Evolutionary conservation across 2,888 invertebrate genomes (phyloP).

Genomic region (Apoda limacodes): DNA sequence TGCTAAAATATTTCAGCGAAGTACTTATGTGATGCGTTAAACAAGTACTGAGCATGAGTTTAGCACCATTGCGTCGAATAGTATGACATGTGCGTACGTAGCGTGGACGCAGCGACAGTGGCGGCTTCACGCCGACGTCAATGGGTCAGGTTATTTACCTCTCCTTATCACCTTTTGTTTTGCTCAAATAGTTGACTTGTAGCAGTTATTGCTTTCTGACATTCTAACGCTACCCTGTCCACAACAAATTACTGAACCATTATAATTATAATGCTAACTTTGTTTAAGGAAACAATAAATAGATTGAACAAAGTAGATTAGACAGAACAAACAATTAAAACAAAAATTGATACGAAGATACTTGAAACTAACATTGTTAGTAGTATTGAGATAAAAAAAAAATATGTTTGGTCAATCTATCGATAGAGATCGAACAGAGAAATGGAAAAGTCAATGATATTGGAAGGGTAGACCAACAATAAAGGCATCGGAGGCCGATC

Average conservation of each 20-base stretch:
- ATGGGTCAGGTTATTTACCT: conserved; percentile 67
- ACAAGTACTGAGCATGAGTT: conserved; percentile 41
- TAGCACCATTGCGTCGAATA: conserved; percentile 23
- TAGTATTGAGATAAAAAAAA: conserved; percentile 19
- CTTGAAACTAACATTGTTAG: no score
- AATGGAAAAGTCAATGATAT: conserved; percentile 54
- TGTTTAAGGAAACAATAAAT: no score
- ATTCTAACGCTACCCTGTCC: no score
- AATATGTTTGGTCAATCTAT: conserved; percentile 47
- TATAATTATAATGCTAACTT: no score
- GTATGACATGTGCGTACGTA: conserved; percentile 20
- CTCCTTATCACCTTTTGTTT: conserved; percentile 68
- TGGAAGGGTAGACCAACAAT: conserved; percentile 52
- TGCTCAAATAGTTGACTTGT: conserved; percentile 55
- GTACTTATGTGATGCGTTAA: conserved; percentile 39
- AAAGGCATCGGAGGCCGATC: conserved; percentile 60
- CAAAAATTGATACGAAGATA: no score
- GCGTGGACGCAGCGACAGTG: conserved; percentile 22
- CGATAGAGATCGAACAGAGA: conserved; percentile 49
- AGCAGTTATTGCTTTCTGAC: conserved; percentile 34
- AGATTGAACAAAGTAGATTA: no score
- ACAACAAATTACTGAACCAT: no score
- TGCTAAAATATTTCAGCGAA: conserved; percentile 45
- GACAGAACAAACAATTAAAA: no score
- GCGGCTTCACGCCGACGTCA: conserved; percentile 46